Percentiles rank a stretch among this genome's conserved stretches.
These are phyloP conservation scores for Globia sparganii DNA, from an alignment of 2,888 invertebrate species.

Conservation along the genomic window DNA sequence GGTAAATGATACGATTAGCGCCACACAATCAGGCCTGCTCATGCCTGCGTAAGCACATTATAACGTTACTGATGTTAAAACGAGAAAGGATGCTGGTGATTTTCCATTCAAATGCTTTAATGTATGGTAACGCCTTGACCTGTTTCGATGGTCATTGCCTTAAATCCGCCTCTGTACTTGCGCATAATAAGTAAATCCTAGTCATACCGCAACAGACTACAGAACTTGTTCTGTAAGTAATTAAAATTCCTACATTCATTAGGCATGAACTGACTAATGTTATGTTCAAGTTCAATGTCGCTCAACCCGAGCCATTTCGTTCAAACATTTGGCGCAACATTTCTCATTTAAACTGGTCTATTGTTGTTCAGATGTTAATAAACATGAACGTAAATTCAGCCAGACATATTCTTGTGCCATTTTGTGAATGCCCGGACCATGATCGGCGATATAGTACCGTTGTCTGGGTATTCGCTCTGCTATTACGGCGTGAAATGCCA, in stretches of 20 bases:
- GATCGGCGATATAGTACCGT: constrained; percentile 1
- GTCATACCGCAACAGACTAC: not conserved
- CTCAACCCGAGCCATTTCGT: not conserved
- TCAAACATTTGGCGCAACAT: constrained; percentile 40
- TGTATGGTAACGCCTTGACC: not conserved
- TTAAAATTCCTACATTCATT: constrained; percentile 12
- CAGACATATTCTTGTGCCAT: constrained; percentile 41
- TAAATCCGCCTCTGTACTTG: not conserved
- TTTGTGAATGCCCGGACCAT: constrained; percentile 24
- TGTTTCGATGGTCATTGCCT: not conserved
- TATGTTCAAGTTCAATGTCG: constrained; percentile 45
- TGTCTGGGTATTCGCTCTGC: constrained; percentile 31
- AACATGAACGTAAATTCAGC: constrained; percentile 47
- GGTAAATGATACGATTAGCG: constrained; percentile 45
- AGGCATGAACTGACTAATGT: constrained; percentile 22
- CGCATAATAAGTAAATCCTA: not conserved
- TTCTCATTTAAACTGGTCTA: constrained; percentile 63
- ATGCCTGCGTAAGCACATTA: constrained; percentile 25
- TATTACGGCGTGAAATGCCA: not conserved
- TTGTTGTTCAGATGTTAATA: constrained; percentile 61
- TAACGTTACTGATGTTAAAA: constrained; percentile 15
- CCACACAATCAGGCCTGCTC: constrained; percentile 10
- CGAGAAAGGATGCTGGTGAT: not conserved
- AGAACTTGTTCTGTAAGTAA: not conserved
- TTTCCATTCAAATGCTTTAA: constrained; percentile 6